Evolutionary conservation across 2,888 invertebrate species (phyloP).

Genomic region (Hyles lineata): DNA sequence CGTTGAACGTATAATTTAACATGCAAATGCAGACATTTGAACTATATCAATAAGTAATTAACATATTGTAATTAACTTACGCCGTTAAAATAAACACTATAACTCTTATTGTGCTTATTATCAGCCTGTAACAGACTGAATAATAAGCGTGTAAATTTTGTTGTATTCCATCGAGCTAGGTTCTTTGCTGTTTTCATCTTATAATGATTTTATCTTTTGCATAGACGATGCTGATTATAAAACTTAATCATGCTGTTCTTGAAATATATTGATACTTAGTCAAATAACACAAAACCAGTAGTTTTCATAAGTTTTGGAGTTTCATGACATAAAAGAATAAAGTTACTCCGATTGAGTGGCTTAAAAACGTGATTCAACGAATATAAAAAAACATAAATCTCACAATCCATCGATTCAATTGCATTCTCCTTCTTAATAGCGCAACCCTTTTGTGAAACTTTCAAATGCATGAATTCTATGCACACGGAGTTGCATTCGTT

Average conservation of each 20-base stretch:
- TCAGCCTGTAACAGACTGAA: not conserved
- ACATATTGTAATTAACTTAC: not conserved
- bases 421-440: slow-evolving; percentile 27
- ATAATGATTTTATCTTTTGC: too few species aligned
- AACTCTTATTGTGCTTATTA: not conserved
- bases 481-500: slow-evolving; percentile 49
- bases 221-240: too few species aligned
- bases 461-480: slow-evolving; percentile 26
- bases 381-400: slow-evolving; percentile 15
- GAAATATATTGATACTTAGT: too few species aligned
- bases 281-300: too few species aligned
- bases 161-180: too few species aligned
- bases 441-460: slow-evolving; percentile 26
- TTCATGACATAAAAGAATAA: too few species aligned
- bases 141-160: too few species aligned
- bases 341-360: not conserved
- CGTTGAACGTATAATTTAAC: slow-evolving; percentile 41
- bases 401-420: slow-evolving; percentile 17
- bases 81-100: not conserved
- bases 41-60: slow-evolving; percentile 33
- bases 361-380: slow-evolving; percentile 11
- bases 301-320: too few species aligned
- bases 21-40: slow-evolving; percentile 48
- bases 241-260: too few species aligned
- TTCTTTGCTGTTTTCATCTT: too few species aligned